Percentiles rank a stretch among this genome's conserved stretches.
Evolutionary conservation across 2,113 vertebrate species (phyloP).

Genomic region (Thomomys bottae): DNA sequence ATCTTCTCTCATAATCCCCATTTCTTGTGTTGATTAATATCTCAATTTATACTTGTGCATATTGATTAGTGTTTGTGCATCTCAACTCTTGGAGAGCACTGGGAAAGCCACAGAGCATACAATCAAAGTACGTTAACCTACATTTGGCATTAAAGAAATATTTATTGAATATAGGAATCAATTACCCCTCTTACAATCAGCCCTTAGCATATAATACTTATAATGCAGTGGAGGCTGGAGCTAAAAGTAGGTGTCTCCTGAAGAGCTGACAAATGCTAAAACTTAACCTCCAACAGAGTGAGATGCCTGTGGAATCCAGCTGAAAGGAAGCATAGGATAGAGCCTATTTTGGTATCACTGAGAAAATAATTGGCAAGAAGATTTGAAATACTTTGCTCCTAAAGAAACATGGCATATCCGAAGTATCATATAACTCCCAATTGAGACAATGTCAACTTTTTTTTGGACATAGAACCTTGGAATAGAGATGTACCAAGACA

Average conservation of each 20-base stretch:
- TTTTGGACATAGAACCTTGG: slow-evolving; percentile 33
- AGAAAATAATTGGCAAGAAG: not conserved
- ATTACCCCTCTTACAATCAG: not conserved
- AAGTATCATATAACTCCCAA: slow-evolving; percentile 25
- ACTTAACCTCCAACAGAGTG: not conserved
- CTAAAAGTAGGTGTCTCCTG: not conserved
- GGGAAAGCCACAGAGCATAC: not conserved
- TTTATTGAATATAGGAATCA: slow-evolving; percentile 24
- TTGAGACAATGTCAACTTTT: slow-evolving; percentile 48
- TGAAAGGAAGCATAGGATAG: not conserved
- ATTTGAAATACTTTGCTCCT: slow-evolving; percentile 49
- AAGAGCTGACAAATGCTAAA: not conserved
- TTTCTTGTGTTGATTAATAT: not conserved
- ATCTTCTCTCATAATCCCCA: not conserved
- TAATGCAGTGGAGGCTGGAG: not conserved
- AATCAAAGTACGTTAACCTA: not conserved
- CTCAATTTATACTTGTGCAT: not conserved
- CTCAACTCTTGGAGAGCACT: not conserved
- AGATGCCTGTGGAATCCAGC: not conserved
- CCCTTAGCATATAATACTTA: not conserved
- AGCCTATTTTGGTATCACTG: slow-evolving; percentile 25
- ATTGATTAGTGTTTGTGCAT: not conserved
- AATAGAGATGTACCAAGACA: slow-evolving; percentile 10
- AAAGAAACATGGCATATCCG: slow-evolving; percentile 17
- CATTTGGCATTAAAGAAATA: not conserved